Evolutionary conservation across 2,113 vertebrate genomes (phyloP).

Genomic region (Hippoglossus stenolepis): DNA sequence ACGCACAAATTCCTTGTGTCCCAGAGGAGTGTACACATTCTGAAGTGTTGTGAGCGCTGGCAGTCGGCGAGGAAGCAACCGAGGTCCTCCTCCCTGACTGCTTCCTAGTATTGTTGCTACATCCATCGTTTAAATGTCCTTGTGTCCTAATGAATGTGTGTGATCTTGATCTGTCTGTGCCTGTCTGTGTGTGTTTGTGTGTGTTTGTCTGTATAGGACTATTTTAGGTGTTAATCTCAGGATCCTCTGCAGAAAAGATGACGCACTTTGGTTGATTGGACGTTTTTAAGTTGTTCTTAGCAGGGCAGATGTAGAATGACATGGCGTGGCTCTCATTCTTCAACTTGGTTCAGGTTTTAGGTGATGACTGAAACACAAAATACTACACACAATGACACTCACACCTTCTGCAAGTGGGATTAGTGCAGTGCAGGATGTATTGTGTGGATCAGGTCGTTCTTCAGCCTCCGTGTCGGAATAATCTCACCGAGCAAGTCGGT

Average conservation of each 20-base stretch:
- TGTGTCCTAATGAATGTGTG: neutral
- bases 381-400: too few species aligned
- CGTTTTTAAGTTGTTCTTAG: too few species aligned
- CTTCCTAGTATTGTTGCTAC: constrained; percentile 77
- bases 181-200: too few species aligned
- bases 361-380: too few species aligned
- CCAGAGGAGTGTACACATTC: constrained; percentile 32
- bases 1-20: constrained; percentile 66
- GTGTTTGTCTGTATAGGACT: too few species aligned
- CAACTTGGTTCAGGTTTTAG: too few species aligned
- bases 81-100: constrained; percentile 71
- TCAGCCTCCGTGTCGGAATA: neutral
- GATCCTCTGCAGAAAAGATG: too few species aligned
- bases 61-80: constrained; percentile 65
- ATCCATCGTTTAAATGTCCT: constrained; percentile 59
- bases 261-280: too few species aligned
- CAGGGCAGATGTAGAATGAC: too few species aligned
- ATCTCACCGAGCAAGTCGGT: too few species aligned
- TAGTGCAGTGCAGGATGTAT: neutral
- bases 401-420: neutral
- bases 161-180: neutral
- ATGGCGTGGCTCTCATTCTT: too few species aligned
- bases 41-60: constrained; percentile 53
- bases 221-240: too few species aligned
- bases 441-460: neutral